Evolutionary conservation across 2,113 vertebrate genomes (phyloP).

Genomic region (Chelonoidis abingdonii): DNA sequence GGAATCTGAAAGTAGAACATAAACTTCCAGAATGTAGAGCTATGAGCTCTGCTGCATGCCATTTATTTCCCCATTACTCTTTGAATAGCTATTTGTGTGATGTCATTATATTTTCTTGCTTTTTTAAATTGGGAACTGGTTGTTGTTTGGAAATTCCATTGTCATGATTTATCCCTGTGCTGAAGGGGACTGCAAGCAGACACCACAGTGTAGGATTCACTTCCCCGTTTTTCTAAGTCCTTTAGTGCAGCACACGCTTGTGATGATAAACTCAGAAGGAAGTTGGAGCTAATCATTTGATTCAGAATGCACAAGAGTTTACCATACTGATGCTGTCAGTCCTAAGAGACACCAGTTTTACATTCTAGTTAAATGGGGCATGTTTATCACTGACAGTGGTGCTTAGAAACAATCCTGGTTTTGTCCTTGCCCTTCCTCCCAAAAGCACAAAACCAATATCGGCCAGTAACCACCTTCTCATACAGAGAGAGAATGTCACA

Average conservation of each 20-base stretch:
- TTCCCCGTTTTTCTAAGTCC: neutral
- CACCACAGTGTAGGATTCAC: neutral
- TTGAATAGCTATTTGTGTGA: constrained; percentile 10
- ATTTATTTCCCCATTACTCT: constrained; percentile 50
- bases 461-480: neutral
- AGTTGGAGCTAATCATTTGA: constrained; percentile 64
- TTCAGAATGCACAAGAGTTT: constrained; percentile 69
- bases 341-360: constrained; percentile 47
- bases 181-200: constrained; percentile 37
- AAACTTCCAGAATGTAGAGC: neutral
- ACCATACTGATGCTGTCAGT: constrained; percentile 74
- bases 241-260: constrained; percentile 31
- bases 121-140: constrained; percentile 31
- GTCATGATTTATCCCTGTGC: neutral
- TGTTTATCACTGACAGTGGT: constrained; percentile 36
- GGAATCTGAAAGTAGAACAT: neutral
- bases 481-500: neutral
- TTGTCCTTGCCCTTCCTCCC: neutral
- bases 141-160: constrained; percentile 48
- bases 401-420: constrained; percentile 4
- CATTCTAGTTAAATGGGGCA: constrained; percentile 52
- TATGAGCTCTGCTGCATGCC: constrained; percentile 19
- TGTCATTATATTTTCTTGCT: neutral
- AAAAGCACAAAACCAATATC: neutral
- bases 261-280: constrained; percentile 67